Evolutionary conservation across 2,113 vertebrate species (phyloP), one percentile per base, ranked within the genome.

Genomic region (Aleadryas rufinucha): DNA sequence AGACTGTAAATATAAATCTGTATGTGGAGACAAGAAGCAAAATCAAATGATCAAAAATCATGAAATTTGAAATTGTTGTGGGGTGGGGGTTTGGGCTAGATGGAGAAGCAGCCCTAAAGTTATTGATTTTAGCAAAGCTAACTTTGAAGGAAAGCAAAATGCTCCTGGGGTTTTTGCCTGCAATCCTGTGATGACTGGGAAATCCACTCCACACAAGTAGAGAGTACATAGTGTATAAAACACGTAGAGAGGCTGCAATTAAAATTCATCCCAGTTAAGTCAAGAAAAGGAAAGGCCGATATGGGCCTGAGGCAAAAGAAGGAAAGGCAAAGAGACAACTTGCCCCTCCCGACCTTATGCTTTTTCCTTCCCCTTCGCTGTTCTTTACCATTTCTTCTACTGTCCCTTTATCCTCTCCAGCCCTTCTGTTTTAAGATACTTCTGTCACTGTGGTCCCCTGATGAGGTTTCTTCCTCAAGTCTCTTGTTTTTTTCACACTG

Each of bases 261-360:
- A 97, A 97, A 97, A 97, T 97, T 97, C 97, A 97, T 97, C 97
- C 94, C 93, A 96, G 93, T 97, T 97, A 97, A 97, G 96, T 96
- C 94, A 94, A 97, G 94, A 96, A 97, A 97, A 94, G 95, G 95
- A 97, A 97, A 97, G 96, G 95, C 97, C 72, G 69, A 97, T 97
- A 96, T 82, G 79, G 94, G 95, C 97, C 97, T 97, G 93, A 96
- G 97, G 97, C 97, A 95, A 97, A 95, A 97, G 69, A 90, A 95
- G 96, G 95, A 97, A 97, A 96, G 96, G 97, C 97, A 97, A 97
- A 97, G 95, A 97, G 88, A 96, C 92, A 91, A 87, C 95, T 97
- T 97, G 95, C 95, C 95, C 95, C 92, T 97, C 90, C 78, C 9
- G 95, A 97, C 97, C 97, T 93, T 94, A 84, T 45, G 94, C 94